Evolutionary conservation across 1,140 invertebrate species (phyloP).

Genomic region (Elysia chlorotica): DNA sequence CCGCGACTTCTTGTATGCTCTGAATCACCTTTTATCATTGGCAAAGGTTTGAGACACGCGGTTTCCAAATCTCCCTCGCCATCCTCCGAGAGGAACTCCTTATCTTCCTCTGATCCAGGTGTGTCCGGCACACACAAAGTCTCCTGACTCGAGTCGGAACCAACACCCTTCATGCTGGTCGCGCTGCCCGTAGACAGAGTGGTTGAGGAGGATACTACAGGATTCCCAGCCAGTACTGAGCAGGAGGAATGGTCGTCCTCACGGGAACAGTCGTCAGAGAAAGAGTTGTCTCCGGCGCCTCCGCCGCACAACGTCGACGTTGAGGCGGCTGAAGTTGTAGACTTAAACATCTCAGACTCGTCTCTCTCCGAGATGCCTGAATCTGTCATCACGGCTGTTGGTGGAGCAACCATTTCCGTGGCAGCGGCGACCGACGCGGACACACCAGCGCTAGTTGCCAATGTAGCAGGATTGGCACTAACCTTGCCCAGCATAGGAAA

Average conservation of each 20-base stretch:
- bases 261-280: constrained; percentile 16
- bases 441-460: too few relatives aligned
- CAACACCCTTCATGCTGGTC: too few relatives aligned
- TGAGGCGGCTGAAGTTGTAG: constrained; percentile 9
- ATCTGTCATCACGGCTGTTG: constrained; percentile 46
- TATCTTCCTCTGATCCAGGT: constrained; percentile 12
- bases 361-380: constrained; percentile 43
- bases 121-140: constrained; percentile 16
- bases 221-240: background rate
- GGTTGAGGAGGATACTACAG: constrained; percentile 7
- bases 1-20: constrained; percentile 21
- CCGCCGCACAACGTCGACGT: constrained; percentile 16
- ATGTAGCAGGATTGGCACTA: too few relatives aligned
- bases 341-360: too few relatives aligned
- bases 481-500: constrained; percentile 25
- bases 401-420: too few relatives aligned
- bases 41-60: too few relatives aligned
- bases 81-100: background rate
- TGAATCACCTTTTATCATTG: too few relatives aligned
- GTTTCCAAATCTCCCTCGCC: background rate
- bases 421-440: too few relatives aligned
- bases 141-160: too few relatives aligned
- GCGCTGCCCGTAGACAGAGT: constrained; percentile 9
- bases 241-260: constrained; percentile 14
- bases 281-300: too few relatives aligned